phyloP scores from a whole-genome alignment of 2,888 invertebrate genomes.

The Drosophila mimica region DNA sequence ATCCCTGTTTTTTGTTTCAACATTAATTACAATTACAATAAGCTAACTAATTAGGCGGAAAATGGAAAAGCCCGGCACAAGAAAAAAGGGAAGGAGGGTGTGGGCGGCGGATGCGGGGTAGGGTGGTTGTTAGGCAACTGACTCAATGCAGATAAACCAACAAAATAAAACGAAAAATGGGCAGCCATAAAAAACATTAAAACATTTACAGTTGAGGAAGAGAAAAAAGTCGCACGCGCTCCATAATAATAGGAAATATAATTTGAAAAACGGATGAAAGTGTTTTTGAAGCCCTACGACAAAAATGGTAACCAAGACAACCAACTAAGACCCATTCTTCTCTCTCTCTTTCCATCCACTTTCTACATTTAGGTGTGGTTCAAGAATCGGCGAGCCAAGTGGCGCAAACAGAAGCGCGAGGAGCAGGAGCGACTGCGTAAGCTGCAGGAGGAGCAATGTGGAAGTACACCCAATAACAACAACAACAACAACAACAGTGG shows the following conservation, averaged over 20 bases:
- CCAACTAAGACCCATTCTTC: constrained; percentile 36
- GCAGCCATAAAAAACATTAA: constrained; percentile 57
- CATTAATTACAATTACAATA: constrained; percentile 85
- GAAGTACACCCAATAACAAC: constrained; percentile 61
- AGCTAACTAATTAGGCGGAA: constrained; percentile 83
- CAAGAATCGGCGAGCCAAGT: constrained; percentile 97
- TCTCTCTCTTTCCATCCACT: neutral
- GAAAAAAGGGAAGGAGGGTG: neutral
- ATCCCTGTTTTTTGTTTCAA: constrained; percentile 1
- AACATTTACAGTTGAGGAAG: constrained; percentile 49
- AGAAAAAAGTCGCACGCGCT: constrained; percentile 2
- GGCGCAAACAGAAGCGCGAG: constrained; percentile 97
- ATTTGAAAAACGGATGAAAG: constrained; percentile 86
- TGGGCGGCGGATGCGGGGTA: neutral
- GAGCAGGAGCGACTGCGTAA: constrained; percentile 93
- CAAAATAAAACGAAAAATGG: constrained; percentile 7
- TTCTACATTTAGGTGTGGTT: constrained; percentile 94
- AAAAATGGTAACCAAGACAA: constrained; percentile 45
- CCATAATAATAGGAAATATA: constrained; percentile 75
- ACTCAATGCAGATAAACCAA: constrained; percentile 40
- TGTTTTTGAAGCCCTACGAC: constrained; percentile 84
- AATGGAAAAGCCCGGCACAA: constrained; percentile 17
- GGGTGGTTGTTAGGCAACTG: constrained; percentile 49
- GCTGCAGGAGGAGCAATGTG: constrained; percentile 91
- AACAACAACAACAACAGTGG: constrained; percentile 33